Conservation (phyloP, 2,797 vertebrate species). For the Lithobates sylvaticus region DNA sequence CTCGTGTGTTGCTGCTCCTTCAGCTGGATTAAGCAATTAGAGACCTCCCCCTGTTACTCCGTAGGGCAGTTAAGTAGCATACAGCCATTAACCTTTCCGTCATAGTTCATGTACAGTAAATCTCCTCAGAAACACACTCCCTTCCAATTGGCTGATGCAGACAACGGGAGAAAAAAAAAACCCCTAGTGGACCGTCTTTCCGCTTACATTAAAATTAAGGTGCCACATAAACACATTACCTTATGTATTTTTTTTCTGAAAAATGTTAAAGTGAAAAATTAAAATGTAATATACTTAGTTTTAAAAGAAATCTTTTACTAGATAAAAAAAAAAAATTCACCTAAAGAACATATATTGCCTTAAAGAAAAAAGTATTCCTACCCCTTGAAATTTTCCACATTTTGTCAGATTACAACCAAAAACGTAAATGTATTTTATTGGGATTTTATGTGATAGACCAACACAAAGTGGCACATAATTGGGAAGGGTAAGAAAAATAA, state of each 20-base stretch:
- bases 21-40: conserved; percentile 46
- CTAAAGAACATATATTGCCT: too few species aligned
- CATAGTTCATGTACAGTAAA: conserved; percentile 20
- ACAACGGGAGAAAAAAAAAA: neutral
- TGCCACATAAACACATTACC: neutral
- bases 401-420: too few species aligned
- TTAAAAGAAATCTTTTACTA: too few species aligned
- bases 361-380: too few species aligned
- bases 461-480: too few species aligned
- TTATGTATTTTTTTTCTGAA: too few species aligned
- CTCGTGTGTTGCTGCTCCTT: conserved; percentile 34
- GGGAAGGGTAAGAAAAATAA: too few species aligned
- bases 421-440: too few species aligned
- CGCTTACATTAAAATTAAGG: neutral
- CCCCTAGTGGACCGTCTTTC: neutral
- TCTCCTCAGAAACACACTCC: conserved; percentile 1
- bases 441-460: too few species aligned
- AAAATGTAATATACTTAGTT: neutral
- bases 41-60: conserved; percentile 37
- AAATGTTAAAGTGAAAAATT: neutral
- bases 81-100: conserved; percentile 38
- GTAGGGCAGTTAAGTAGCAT: conserved; percentile 27
- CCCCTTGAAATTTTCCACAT: too few species aligned
- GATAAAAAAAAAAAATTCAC: too few species aligned
- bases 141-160: neutral